A percentile compares a stretch with the other conserved stretches of the same genome.
These are phyloP conservation scores for Tiliacea citrago DNA, from an alignment of 2,888 invertebrate species.

Conservation along the genomic window DNA sequence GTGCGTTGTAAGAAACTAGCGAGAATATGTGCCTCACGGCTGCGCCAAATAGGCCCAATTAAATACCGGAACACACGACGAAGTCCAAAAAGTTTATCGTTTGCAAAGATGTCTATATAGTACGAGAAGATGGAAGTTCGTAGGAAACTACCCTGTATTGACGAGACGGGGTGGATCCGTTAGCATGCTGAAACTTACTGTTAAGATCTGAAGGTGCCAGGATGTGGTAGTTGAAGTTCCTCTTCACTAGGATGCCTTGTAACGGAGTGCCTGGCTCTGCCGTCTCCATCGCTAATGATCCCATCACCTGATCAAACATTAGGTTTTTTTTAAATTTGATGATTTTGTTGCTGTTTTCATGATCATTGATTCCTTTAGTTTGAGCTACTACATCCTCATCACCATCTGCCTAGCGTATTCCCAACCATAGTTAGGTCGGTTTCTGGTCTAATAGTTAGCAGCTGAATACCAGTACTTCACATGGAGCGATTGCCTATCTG, in stretches of 20 bases:
- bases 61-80: too few relatives aligned
- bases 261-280: slow-evolving; percentile 95
- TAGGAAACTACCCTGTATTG: too few relatives aligned
- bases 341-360: neutral
- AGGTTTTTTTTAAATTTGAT: neutral
- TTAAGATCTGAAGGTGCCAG: slow-evolving; percentile 97
- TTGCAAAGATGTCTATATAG: too few relatives aligned
- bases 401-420: neutral
- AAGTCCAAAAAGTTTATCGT: too few relatives aligned
- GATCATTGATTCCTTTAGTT: neutral
- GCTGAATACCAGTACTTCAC: too few relatives aligned
- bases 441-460: too few relatives aligned
- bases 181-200: slow-evolving; percentile 88
- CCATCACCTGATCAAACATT: slow-evolving; percentile 92
- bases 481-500: neutral
- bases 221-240: slow-evolving; percentile 99
- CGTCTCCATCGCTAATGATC: slow-evolving; percentile 95
- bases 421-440: too few relatives aligned
- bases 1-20: too few relatives aligned
- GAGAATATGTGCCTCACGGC: too few relatives aligned
- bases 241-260: slow-evolving; percentile 98
- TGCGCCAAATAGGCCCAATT: too few relatives aligned
- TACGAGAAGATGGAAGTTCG: too few relatives aligned
- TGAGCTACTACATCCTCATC: neutral
- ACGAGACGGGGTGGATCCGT: too few relatives aligned